Evolutionary conservation across 2,888 invertebrate genomes (phyloP).

Genomic region (Phengaris arion): DNA sequence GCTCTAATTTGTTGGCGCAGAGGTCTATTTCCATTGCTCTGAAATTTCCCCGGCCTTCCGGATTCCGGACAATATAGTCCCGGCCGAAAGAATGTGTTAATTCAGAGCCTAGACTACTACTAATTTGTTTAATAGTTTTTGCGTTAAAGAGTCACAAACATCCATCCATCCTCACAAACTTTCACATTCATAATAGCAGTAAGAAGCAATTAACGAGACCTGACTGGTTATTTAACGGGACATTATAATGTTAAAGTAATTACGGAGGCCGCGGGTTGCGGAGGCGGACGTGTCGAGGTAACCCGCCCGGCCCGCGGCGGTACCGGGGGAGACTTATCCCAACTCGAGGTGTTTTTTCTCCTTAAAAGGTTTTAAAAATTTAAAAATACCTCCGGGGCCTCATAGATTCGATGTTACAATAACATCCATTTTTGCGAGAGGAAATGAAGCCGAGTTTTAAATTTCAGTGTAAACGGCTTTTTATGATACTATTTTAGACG

Average conservation of each 20-base stretch:
- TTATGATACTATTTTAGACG: neutral
- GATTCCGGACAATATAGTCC: too few species aligned
- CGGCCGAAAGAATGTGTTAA: too few species aligned
- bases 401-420: constrained; percentile 46
- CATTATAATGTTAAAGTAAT: constrained; percentile 3
- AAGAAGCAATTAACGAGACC: neutral
- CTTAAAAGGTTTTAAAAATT: constrained; percentile 49
- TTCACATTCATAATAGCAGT: too few species aligned
- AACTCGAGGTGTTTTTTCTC: constrained; percentile 61
- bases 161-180: too few species aligned
- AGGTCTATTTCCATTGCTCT: too few species aligned
- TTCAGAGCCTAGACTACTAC: too few species aligned
- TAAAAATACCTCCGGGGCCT: constrained; percentile 57
- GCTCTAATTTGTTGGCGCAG: too few species aligned
- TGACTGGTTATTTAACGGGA: neutral
- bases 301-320: constrained; percentile 35
- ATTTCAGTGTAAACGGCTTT: neutral
- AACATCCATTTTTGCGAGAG: constrained; percentile 33
- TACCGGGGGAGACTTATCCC: constrained; percentile 58
- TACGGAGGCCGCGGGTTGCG: neutral
- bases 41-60: too few species aligned
- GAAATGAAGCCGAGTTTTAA: constrained; percentile 5
- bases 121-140: too few species aligned
- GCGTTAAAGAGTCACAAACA: too few species aligned
- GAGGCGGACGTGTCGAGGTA: constrained; percentile 20